These are phyloP conservation scores for Liodrosophila aerea DNA, from an alignment of 2,888 invertebrate species.

Conservation along the genomic window DNA sequence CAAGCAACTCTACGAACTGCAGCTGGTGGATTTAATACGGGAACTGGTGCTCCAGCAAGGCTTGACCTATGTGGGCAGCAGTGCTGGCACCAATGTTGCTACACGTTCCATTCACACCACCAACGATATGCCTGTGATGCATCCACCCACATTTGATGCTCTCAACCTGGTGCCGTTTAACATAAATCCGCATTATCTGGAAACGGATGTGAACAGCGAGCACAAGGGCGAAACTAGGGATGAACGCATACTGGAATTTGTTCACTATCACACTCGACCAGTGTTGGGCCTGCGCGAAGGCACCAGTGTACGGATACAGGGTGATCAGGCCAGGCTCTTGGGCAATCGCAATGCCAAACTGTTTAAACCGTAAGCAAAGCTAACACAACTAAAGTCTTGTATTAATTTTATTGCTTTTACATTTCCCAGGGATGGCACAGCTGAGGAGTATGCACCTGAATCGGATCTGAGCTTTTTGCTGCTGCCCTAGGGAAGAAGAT, in stretches of 20 bases:
- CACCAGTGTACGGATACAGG: conserved; percentile 85
- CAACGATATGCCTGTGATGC: conserved; percentile 94
- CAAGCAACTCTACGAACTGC: conserved; percentile 87
- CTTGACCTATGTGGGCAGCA: conserved; percentile 89
- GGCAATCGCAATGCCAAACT: conserved; percentile 86
- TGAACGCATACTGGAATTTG: conserved; percentile 87
- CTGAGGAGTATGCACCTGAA: conserved; percentile 84
- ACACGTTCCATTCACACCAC: conserved; percentile 91
- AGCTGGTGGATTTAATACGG: conserved; percentile 86
- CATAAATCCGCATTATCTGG: conserved; percentile 92
- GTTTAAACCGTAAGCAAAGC: conserved; percentile 85
- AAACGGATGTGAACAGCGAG: conserved; percentile 84
- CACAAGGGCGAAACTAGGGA: conserved; percentile 92
- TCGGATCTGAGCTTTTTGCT: conserved; percentile 86
- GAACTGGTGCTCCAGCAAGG: conserved; percentile 86
- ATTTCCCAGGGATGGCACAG: conserved; percentile 84
- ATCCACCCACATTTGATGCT: conserved; percentile 88
- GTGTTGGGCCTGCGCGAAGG: conserved; percentile 90
- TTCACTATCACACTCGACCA: conserved; percentile 84
- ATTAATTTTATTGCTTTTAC: too few species aligned
- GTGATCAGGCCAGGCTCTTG: conserved; percentile 84
- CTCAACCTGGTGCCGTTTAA: conserved; percentile 90
- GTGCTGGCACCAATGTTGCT: conserved; percentile 93
- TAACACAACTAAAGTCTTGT: neutral
- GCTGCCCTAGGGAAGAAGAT: neutral